These are phyloP conservation scores for Linnaemya tessellans DNA, from an alignment of 2,888 invertebrate genomes.

Conservation along the genomic window DNA sequence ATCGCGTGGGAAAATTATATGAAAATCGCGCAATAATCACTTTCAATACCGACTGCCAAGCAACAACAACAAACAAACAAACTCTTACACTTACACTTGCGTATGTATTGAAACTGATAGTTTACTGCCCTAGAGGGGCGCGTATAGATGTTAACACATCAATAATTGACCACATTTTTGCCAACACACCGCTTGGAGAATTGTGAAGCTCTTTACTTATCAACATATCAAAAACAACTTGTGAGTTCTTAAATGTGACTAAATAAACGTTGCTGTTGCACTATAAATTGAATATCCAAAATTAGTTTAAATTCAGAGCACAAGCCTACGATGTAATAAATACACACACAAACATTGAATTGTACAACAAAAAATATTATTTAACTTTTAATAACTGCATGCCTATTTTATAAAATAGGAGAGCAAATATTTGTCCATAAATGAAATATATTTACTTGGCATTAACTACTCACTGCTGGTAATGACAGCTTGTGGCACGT, in stretches of 20 bases:
- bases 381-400: conserved; percentile 50
- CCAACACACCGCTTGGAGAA: no score
- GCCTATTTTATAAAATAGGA: conserved; percentile 19
- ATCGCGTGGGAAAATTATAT: no score
- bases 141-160: no score
- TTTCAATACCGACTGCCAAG: no score
- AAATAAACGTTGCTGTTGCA: background rate
- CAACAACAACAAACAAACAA: no score
- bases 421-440: conserved; percentile 8
- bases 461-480: conserved; percentile 59
- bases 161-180: no score
- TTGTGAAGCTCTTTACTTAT: no score
- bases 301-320: conserved; percentile 53
- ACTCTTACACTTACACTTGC: no score
- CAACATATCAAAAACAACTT: background rate
- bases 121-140: no score
- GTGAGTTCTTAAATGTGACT: background rate
- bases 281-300: conserved; percentile 40
- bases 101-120: no score
- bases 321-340: background rate
- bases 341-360: background rate
- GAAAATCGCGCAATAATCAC: no score
- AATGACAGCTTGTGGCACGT: conserved; percentile 69
- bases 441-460: conserved; percentile 60
- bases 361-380: background rate